phyloP scores from a whole-genome alignment of 1,140 invertebrate genomes.

The Chrysomallon squamiferum region DNA sequence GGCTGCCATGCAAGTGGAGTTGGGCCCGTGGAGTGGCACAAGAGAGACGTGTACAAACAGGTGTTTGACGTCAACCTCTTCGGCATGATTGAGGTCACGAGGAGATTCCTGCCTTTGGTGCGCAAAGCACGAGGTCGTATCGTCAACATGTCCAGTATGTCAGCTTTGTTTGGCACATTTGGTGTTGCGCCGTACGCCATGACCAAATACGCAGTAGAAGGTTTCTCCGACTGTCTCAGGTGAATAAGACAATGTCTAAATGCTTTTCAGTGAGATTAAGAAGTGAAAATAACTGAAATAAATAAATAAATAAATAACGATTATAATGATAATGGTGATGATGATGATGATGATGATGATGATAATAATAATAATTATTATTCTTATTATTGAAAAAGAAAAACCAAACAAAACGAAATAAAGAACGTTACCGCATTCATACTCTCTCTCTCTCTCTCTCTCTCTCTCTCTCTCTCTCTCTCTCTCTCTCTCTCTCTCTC shows the following conservation, averaged over 20 bases:
- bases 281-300: too few relatives aligned
- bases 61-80: neutral
- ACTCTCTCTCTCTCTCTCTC: too few relatives aligned
- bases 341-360: too few relatives aligned
- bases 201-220: neutral
- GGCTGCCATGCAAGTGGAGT: neutral
- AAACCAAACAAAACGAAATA: too few relatives aligned
- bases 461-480: too few relatives aligned
- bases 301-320: too few relatives aligned
- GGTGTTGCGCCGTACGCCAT: neutral
- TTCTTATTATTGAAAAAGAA: too few relatives aligned
- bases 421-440: too few relatives aligned
- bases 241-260: neutral
- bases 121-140: neutral
- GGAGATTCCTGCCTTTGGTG: neutral
- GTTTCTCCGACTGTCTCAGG: neutral
- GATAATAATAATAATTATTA: too few relatives aligned
- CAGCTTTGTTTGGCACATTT: neutral
- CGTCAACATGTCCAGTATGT: slow-evolving; percentile 1
- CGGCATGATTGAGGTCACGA: neutral
- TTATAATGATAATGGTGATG: too few relatives aligned
- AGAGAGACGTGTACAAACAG: neutral
- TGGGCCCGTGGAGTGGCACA: neutral
- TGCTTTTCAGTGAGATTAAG: too few relatives aligned
- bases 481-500: too few relatives aligned